Base-by-base conservation (phyloP, 2,797 vertebrate species). In the Sebastes cheni region DNA sequence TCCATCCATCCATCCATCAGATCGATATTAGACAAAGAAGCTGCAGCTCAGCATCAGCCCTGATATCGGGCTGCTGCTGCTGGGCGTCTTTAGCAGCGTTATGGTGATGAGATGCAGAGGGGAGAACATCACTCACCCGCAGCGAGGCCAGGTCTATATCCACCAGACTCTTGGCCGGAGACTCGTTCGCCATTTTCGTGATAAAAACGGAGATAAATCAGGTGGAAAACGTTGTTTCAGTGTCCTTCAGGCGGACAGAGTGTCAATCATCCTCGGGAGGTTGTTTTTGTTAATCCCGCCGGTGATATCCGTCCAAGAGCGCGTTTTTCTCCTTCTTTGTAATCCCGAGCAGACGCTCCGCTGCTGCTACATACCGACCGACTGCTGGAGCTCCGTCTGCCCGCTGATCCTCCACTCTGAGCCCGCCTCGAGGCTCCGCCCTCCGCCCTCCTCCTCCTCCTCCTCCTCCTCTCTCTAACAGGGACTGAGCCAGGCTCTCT, bases 81-180 rank as follows among this genome's bases (percentile, higher is more conserved):
- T 36, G 34, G 34, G 11, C 12, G 34, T 36, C 34, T 36, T 36
- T 12, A 36, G 34, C 34, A 36, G 34, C 34, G 11, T 36, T 36
- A 36, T 36, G 4, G 1, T 36, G 34, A 36, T 36, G 34, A 12
- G 34, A 36, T 36, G 34, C 34, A 36, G 34, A 9, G 32, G 12
- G 34, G 34, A 36, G 34, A 36, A 36, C 34, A 36, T 36, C 34
- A 94, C 97, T 97, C 94, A 99, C 98, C 97, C 98, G 93, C 95
- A 99, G 89, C 75, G 98, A 97, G 79, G 98, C 97, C 74, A 99
- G 97, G 95, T 99, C 98, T 94, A 98, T 99, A 72, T 99, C 98
- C 95, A 98, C 98, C 94, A 99, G 97, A 95, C 97, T 98, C 92
- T 99, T 99, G 52, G 98, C 97, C 89, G 98, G 98, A 89, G 98